Base-by-base conservation (phyloP, 2,888 invertebrate species). In the Frankliniella intonsa region DNA sequence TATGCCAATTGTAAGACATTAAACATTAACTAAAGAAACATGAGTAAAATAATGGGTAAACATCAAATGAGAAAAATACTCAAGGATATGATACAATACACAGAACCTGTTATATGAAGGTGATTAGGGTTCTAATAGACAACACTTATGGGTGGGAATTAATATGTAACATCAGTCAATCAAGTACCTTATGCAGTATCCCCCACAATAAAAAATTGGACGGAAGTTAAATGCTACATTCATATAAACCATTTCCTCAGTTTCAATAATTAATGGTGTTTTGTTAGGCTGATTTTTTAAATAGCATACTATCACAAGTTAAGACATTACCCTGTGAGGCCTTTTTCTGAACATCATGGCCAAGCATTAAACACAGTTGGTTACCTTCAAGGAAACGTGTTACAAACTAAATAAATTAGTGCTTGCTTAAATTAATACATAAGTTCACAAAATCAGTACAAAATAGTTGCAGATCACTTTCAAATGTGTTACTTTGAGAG, bases 351-450 rank as follows among this genome's bases (percentile, higher is more conserved):
- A 76, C 25, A 76, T 19, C 22, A 76, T 22, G n/a, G 69, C 9
- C 69, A 76, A 22, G 25, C 25, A 25, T 10, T 76, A 76, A 76
- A 22, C 25, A 11, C 69, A 76, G 25, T 76, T 76, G 69, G n/a
- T 76, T 76, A 76, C 69, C 69, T 76, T 25, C 22, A 25, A 3
- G 10, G 25, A 76, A 76, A 25, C 69, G 22, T 76, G 69, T 76
- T 76, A 76, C 9, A 76, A 76, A 25, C 69, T 76, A 76, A 76
- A 76, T 76, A 76, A 76, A 76, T 76, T 76, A 76, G 69, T 76
- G 25, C 69, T 22, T 25, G 22, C 69, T 76, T 76, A 76, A 11
- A 22, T 25, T 76, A 76, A 76, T 25, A 25, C 9, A 25, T n/a
- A 76, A 25, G 25, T 76, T 25, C 25, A 10, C 69, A 76, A 76